Base-by-base conservation (phyloP, 2,113 vertebrate species). In the Smithornis capensis region DNA sequence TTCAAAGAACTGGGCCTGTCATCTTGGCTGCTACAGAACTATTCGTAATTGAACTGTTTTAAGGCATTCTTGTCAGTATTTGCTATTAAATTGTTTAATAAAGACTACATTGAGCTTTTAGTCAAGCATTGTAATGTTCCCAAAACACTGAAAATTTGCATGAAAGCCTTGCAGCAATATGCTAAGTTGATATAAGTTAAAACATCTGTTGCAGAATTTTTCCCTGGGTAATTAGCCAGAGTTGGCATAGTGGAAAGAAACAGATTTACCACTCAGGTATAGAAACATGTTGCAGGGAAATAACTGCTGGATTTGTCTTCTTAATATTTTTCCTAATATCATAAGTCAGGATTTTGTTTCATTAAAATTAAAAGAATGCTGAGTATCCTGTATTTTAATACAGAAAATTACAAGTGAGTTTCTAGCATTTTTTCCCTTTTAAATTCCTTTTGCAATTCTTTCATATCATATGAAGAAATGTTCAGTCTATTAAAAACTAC, bases 121-220 rank as follows among this genome's bases (percentile, higher is more conserved):
- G 47, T 57, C 35, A 63, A 81, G 33, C 25, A 19, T 42, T 1
- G 3, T 57, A 94, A 76, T 42, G 79, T 44, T 94, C 78, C 90
- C 40, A 65, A 92, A 83, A 88, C 52, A 65, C 57, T 50, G 40
- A 76, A 91, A 95, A 96, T 94, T 85, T 94, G 70, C 78, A 90
- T 94, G 23, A 85, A 78, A 80, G 53, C 92, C 82, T 85, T 68
- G 28, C 1, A n/a, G 74, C 63, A 83, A 91, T 83, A 75, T 53
- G 28, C 49, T 76, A 59, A 90, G 5, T 47, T 87, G 38, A 53
- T 83, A 85, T 44, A 85, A 75, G 40, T 80, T 95, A 65, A 90
- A 96, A 74, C 29, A 80, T 55, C 79, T 83, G 57, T 37, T 57
- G 55, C 16, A 89, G 76, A 73, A 68, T 80, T 92, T 93, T 65